Percentiles rank a stretch among this genome's conserved stretches.
These are phyloP conservation scores for Limanda limanda DNA, from an alignment of 2,113 vertebrate species.

Conservation along the genomic window DNA sequence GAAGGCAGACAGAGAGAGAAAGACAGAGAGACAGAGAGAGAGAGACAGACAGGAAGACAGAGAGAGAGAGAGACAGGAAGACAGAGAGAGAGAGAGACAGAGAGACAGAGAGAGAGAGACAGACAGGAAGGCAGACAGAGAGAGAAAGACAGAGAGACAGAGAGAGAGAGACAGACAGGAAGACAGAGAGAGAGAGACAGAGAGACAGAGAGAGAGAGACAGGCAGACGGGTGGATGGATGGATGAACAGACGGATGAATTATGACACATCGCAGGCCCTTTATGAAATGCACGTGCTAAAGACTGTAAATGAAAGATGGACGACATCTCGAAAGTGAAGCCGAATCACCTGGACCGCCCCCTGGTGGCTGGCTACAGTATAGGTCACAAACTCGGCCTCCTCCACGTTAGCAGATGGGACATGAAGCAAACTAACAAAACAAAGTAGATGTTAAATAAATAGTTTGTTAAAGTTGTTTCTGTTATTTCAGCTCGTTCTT, in stretches of 20 bases:
- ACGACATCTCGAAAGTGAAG: background rate
- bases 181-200: background rate
- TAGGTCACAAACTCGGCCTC: background rate
- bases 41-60: no score
- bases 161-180: no score
- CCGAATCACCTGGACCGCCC: background rate
- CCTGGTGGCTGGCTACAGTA: background rate
- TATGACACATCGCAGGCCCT: background rate
- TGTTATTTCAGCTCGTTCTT: background rate
- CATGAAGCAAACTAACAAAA: no score
- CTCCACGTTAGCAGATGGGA: background rate
- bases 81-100: no score
- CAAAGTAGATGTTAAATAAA: background rate
- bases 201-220: background rate
- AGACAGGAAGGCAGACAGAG: no score
- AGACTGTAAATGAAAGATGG: background rate
- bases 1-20: no score
- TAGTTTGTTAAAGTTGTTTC: background rate
- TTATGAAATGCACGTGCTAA: conserved; percentile 21
- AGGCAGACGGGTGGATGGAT: background rate
- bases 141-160: no score
- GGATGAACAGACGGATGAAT: background rate
- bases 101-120: no score
- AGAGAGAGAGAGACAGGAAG: no score
- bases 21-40: no score